These are phyloP conservation scores for Sus scrofa DNA, from an alignment of 2,113 vertebrate genomes.

Conservation along the genomic window T2T-Sscrofa CM000813.6:17651501-17652000, in stretches of 20 bases:
- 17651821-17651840: slow-evolving; percentile 16
- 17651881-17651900: not conserved
- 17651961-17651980: not conserved
- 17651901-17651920: not conserved
- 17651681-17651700: not conserved
- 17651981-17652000: not conserved
- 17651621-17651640: not conserved
- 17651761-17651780: not conserved
- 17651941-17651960: not conserved
- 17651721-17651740: not conserved
- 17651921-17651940: not conserved
- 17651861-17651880: not conserved
- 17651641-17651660: not conserved
- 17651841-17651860: not conserved
- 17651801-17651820: not conserved
- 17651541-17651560: too few species aligned
- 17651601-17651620: too few species aligned
- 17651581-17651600: too few species aligned
- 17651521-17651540: too few species aligned
- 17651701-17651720: not conserved
- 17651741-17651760: not conserved
- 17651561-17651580: too few species aligned
- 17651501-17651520: too few species aligned
- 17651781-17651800: not conserved
- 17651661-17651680: not conserved